Evolutionary conservation across 2,888 invertebrate species (phyloP).

Genomic region (Caenorhabditis sp.): DNA sequence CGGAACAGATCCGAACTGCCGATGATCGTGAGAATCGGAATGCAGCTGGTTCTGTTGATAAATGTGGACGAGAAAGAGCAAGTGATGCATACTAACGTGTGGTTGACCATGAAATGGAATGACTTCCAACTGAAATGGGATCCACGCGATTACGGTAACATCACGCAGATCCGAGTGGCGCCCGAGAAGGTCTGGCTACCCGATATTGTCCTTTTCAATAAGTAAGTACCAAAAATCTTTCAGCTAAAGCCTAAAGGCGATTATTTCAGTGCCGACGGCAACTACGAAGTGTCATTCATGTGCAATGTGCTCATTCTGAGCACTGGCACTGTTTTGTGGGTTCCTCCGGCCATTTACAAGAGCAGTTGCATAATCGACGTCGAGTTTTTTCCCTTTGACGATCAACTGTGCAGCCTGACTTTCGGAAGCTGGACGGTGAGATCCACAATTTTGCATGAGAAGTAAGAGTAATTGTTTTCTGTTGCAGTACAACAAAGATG

Average conservation of each 20-base stretch:
- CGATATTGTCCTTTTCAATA: conserved; percentile 80
- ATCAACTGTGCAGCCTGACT: conserved; percentile 98
- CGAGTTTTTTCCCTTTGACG: conserved; percentile 79
- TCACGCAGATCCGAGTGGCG: conserved; percentile 80
- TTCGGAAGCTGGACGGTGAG: conserved; percentile 93
- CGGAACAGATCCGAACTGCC: conserved; percentile 73
- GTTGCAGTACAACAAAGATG: conserved; percentile 76
- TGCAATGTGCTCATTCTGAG: conserved; percentile 97
- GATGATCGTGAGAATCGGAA: conserved; percentile 76
- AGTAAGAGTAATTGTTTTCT: neutral
- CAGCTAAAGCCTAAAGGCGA: neutral
- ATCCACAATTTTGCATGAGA: neutral
- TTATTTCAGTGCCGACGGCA: conserved; percentile 92
- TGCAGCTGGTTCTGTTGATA: conserved; percentile 80
- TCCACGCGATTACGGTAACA: conserved; percentile 78
- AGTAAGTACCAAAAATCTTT: conserved; percentile 77
- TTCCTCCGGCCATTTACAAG: conserved; percentile 98
- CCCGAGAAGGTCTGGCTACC: conserved; percentile 81
- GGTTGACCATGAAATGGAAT: conserved; percentile 80
- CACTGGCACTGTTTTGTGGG: conserved; percentile 91
- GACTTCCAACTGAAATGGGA: conserved; percentile 79
- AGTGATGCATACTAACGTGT: conserved; percentile 80
- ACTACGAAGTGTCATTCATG: conserved; percentile 99
- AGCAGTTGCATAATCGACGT: conserved; percentile 93
- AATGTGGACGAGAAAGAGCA: conserved; percentile 81